phyloP scores from a whole-genome alignment of 2,113 vertebrate species.

The Garra rufa region DNA sequence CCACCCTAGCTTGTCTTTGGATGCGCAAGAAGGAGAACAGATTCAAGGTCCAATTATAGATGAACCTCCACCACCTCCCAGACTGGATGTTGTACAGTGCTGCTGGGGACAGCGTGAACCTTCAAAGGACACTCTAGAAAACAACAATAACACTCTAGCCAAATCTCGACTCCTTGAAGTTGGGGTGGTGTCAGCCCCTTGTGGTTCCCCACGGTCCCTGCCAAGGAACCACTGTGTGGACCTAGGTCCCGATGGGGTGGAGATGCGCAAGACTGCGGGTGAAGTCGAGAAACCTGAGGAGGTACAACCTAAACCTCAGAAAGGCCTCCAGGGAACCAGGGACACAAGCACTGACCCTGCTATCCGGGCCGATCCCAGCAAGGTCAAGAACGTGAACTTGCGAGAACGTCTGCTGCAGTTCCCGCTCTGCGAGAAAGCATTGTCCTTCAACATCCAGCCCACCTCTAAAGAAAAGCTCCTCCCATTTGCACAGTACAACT shows the following conservation, averaged over 20 bases:
- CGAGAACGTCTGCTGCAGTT: slow-evolving; percentile 79
- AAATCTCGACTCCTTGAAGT: slow-evolving; percentile 43
- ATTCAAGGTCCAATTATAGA: slow-evolving; percentile 35
- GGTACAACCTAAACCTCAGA: slow-evolving; percentile 49
- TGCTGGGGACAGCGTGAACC: slow-evolving; percentile 63
- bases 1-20: background rate
- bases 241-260: slow-evolving; percentile 54
- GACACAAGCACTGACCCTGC: slow-evolving; percentile 50
- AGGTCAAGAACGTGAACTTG: slow-evolving; percentile 78
- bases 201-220: slow-evolving; percentile 45
- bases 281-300: slow-evolving; percentile 58
- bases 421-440: slow-evolving; percentile 80
- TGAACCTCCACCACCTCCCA: slow-evolving; percentile 38
- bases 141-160: slow-evolving; percentile 75
- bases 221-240: slow-evolving; percentile 58
- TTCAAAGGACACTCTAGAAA: slow-evolving; percentile 36
- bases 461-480: slow-evolving; percentile 84
- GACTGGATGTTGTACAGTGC: slow-evolving; percentile 62
- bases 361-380: slow-evolving; percentile 72
- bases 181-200: slow-evolving; percentile 24
- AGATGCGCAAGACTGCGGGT: slow-evolving; percentile 27
- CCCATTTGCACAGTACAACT: slow-evolving; percentile 89
- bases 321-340: slow-evolving; percentile 41
- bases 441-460: slow-evolving; percentile 79
- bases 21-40: slow-evolving; percentile 37